Conservation (phyloP, 2,113 vertebrate genomes). For the Morone saxatilis region DNA sequence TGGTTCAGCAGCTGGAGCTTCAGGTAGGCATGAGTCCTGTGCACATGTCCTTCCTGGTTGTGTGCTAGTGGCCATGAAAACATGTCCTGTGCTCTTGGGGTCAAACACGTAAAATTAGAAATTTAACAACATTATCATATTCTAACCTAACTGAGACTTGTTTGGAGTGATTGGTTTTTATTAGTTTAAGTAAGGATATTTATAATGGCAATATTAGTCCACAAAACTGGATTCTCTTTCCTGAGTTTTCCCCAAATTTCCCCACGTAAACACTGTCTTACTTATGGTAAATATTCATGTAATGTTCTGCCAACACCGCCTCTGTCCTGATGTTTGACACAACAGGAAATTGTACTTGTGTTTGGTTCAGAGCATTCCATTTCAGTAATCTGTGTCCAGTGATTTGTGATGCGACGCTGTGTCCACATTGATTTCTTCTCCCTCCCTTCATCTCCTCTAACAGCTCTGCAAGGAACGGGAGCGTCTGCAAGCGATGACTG, state of each 20-base stretch:
- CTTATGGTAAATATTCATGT: slow-evolving; percentile 17
- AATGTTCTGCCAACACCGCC: not conserved
- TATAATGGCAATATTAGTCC: not conserved
- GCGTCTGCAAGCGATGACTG: slow-evolving; percentile 96
- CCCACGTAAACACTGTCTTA: not conserved
- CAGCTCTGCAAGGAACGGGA: slow-evolving; percentile 96
- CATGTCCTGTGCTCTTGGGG: not conserved
- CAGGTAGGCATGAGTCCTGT: slow-evolving; percentile 55
- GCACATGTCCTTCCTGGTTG: too few species aligned
- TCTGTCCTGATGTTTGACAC: slow-evolving; percentile 32
- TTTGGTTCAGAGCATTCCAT: slow-evolving; percentile 40
- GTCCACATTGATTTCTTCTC: slow-evolving; percentile 8
- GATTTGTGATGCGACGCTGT: not conserved
- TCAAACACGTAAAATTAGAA: not conserved
- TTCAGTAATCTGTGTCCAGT: slow-evolving; percentile 2
- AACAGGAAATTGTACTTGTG: not conserved
- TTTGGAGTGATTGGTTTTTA: not conserved
- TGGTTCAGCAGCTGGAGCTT: slow-evolving; percentile 78
- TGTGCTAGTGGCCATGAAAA: not conserved
- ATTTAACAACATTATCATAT: not conserved
- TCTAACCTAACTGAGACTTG: not conserved
- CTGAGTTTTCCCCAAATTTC: not conserved
- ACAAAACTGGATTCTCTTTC: not conserved
- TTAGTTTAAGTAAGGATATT: not conserved
- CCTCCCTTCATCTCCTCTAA: slow-evolving; percentile 78